Evolutionary conservation across 2,113 vertebrate species (phyloP).

Genomic region (Meleagris gallopavo): DNA sequence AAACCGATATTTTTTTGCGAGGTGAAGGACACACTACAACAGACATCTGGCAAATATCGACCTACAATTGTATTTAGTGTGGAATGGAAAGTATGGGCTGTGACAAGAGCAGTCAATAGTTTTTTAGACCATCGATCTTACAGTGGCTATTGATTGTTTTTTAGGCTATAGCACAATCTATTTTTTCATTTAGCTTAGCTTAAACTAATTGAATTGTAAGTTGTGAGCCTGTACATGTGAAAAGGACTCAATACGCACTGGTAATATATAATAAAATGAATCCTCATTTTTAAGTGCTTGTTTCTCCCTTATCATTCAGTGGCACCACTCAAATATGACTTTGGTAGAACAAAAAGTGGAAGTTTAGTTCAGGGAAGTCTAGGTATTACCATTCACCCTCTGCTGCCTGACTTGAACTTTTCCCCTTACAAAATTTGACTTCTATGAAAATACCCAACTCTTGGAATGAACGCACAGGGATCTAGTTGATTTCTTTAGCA

Average conservation of each 20-base stretch:
- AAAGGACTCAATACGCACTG: neutral
- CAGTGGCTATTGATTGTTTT: neutral
- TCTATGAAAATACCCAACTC: neutral
- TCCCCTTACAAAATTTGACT: neutral
- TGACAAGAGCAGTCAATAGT: slow-evolving; percentile 25
- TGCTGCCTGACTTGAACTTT: neutral
- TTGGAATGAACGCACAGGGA: neutral
- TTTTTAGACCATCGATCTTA: slow-evolving; percentile 27
- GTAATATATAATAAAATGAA: neutral
- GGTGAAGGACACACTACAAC: slow-evolving; percentile 1
- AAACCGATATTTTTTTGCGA: neutral
- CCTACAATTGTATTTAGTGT: neutral
- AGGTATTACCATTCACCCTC: neutral
- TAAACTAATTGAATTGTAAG: slow-evolving; percentile 12
- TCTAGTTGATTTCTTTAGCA: neutral
- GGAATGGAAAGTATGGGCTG: slow-evolving; percentile 50
- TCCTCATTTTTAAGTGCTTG: neutral
- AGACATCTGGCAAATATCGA: slow-evolving; percentile 32
- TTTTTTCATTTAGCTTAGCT: slow-evolving; percentile 25
- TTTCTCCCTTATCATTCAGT: neutral
- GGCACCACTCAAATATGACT: neutral
- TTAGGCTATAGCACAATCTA: neutral
- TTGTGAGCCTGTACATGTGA: neutral
- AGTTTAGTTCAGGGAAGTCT: neutral
- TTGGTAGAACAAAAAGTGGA: neutral